Conservation (phyloP, 2,113 vertebrate species). For the Cercopithecus mona region DNA sequence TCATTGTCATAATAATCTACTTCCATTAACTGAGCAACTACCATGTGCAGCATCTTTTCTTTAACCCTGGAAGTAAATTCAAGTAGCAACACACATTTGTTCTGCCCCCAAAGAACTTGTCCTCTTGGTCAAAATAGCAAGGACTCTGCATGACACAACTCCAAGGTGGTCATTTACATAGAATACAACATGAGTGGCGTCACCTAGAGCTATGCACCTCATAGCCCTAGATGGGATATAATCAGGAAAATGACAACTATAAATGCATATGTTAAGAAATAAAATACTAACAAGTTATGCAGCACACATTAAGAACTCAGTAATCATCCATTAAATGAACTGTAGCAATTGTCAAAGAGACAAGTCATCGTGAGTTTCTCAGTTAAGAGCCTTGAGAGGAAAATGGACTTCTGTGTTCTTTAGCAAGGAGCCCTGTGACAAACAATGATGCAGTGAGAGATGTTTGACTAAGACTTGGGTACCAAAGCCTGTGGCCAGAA, state of each 20-base stretch:
- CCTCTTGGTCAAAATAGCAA: not conserved
- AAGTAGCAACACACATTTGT: not conserved
- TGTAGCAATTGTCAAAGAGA: not conserved
- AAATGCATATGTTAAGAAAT: not conserved
- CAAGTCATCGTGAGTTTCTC: not conserved
- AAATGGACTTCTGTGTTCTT: not conserved
- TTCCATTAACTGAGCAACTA: not conserved
- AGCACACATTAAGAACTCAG: not conserved
- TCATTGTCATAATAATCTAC: not conserved
- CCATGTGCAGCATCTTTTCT: not conserved
- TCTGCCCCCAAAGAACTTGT: not conserved
- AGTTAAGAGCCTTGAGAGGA: not conserved
- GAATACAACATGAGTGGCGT: not conserved
- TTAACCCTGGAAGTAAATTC: not conserved
- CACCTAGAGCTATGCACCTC: not conserved
- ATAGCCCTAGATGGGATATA: not conserved
- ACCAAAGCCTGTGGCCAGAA: not conserved
- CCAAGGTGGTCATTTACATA: not conserved
- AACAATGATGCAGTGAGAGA: not conserved
- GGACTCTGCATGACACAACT: not conserved
- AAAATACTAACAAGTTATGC: not conserved
- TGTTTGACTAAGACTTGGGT: not conserved
- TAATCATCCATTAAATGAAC: not conserved
- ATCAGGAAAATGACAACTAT: not conserved
- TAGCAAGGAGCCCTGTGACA: not conserved